phyloP scores from a whole-genome alignment of 2,113 vertebrate species.

The Pygoscelis antarcticus region DNA sequence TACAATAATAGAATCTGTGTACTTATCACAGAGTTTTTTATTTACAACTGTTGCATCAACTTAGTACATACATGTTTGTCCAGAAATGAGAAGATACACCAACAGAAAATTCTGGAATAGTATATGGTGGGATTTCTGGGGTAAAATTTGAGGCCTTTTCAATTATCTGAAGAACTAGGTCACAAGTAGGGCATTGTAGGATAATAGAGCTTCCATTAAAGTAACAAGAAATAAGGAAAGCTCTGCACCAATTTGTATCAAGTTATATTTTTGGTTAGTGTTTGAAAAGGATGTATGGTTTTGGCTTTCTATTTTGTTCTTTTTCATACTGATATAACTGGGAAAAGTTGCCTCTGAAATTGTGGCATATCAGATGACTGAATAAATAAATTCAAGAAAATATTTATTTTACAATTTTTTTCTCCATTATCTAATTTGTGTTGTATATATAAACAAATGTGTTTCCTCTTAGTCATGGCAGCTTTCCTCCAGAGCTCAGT shows the following conservation, averaged over 20 bases:
- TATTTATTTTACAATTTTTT: not conserved
- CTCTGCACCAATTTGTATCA: not conserved
- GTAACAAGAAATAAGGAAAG: not conserved
- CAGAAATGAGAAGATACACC: not conserved
- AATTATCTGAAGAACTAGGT: not conserved
- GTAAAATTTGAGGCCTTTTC: not conserved
- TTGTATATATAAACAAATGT: not conserved
- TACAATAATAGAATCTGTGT: not conserved
- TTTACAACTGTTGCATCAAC: not conserved
- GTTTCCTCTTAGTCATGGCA: not conserved
- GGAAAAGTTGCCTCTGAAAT: constrained; percentile 4
- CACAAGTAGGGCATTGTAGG: not conserved
- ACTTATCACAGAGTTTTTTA: not conserved
- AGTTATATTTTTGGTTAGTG: not conserved
- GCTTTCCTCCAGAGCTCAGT: not conserved
- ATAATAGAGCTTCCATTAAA: not conserved
- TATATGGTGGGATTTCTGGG: not conserved
- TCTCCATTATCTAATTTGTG: not conserved
- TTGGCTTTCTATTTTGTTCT: constrained; percentile 19
- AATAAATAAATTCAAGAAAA: not conserved
- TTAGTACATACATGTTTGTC: not conserved
- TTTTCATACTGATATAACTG: not conserved
- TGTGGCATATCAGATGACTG: not conserved
- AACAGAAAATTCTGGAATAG: not conserved
- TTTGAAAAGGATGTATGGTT: not conserved